Conservation (phyloP, 2,888 invertebrate species). For the Autographa pulchrina region DNA sequence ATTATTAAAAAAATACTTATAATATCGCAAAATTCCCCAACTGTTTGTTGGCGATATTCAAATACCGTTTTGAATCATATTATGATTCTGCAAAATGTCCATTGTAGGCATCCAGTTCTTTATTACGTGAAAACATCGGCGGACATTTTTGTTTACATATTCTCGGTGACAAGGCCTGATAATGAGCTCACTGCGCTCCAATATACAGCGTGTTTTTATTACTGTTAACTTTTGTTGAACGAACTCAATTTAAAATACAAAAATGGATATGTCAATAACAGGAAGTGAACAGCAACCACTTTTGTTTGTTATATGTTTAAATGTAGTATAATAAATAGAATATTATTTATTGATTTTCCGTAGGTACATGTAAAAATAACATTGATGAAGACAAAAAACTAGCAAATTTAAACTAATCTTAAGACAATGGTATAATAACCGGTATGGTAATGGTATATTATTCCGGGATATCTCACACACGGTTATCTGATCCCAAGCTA, state of each 20-base stretch:
- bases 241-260: neutral
- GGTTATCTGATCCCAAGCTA: too few species aligned
- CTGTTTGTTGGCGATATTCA: too few species aligned
- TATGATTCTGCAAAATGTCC: neutral
- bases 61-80: neutral
- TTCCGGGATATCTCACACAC: too few species aligned
- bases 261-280: neutral
- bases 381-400: too few species aligned
- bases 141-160: constrained; percentile 5
- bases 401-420: too few species aligned
- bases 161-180: constrained; percentile 2
- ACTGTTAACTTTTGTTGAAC: neutral
- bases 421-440: too few species aligned
- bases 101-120: neutral
- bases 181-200: neutral
- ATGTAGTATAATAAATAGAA: too few species aligned
- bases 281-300: neutral
- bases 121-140: constrained; percentile 3
- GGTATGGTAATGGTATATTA: too few species aligned
- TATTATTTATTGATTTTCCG: too few species aligned
- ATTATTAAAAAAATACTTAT: too few species aligned
- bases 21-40: too few species aligned
- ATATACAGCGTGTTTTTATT: constrained; percentile 3
- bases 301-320: neutral
- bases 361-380: too few species aligned